Percentiles rank a stretch among this genome's conserved stretches.
phyloP scores from a whole-genome alignment of 2,888 invertebrate species.

The Cheilosia vernalis region DNA sequence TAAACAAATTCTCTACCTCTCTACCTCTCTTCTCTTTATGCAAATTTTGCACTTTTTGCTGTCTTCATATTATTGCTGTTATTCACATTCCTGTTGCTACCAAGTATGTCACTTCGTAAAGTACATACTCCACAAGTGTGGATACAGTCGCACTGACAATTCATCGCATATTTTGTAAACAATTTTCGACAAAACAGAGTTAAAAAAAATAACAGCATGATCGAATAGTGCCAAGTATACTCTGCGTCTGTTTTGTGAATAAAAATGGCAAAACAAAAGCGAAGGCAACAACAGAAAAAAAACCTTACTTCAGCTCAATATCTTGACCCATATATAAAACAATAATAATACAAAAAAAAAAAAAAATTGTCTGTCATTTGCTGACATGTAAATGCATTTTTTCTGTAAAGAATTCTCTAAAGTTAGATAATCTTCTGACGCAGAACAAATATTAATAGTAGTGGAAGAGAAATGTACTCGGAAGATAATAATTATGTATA shows the following conservation, averaged over 20 bases:
- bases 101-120: conserved; percentile 51
- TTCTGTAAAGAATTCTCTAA: conserved; percentile 6
- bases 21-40: conserved; percentile 37
- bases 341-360: conserved; percentile 6
- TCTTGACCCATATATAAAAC: conserved; percentile 61
- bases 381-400: conserved; percentile 33
- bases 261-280: conserved; percentile 40
- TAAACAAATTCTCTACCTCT: conserved; percentile 45
- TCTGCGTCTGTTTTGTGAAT: conserved; percentile 36
- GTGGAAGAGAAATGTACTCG: background rate
- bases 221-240: conserved; percentile 60
- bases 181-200: conserved; percentile 18
- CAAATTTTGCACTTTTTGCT: conserved; percentile 47
- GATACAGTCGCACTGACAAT: conserved; percentile 57
- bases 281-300: conserved; percentile 35
- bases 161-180: conserved; percentile 64
- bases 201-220: conserved; percentile 43
- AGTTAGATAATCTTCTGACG: conserved; percentile 50
- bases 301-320: conserved; percentile 48
- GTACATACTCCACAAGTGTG: conserved; percentile 37
- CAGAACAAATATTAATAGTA: conserved; percentile 24
- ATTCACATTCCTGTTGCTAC: conserved; percentile 59
- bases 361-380: conserved; percentile 33
- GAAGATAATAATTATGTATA: conserved; percentile 47
- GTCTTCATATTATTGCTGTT: conserved; percentile 17